Evolutionary conservation across 1,140 invertebrate species (phyloP).

Genomic region (Hycleus phaleratus): DNA sequence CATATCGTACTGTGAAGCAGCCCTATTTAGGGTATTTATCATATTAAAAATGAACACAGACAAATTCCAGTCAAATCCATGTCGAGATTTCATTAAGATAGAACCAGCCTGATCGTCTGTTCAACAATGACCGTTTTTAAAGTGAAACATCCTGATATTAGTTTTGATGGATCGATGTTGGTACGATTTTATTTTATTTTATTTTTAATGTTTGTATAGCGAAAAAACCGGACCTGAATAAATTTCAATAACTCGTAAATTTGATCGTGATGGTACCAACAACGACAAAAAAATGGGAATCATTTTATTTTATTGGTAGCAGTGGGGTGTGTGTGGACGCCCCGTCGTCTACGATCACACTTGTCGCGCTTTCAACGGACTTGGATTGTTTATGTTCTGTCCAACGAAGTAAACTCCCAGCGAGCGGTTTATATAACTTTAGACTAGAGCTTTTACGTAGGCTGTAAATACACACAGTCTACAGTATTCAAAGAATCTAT

Average conservation of each 20-base stretch:
- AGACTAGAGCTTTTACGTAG: no score
- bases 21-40: slow-evolving; percentile 34
- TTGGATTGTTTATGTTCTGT: slow-evolving; percentile 23
- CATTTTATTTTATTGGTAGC: slow-evolving; percentile 33
- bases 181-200: no score
- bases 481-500: no score
- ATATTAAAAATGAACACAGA: slow-evolving; percentile 21
- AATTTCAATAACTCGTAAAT: slow-evolving; percentile 33
- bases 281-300: slow-evolving; percentile 16
- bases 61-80: slow-evolving; percentile 19
- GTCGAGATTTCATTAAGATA: slow-evolving; percentile 37
- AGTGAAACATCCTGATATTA: slow-evolving; percentile 21
- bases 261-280: slow-evolving; percentile 16
- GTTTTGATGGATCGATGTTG: slow-evolving; percentile 16
- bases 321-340: slow-evolving; percentile 24
- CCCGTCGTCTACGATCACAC: slow-evolving; percentile 25
- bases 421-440: slow-evolving; percentile 1
- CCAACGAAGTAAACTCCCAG: slow-evolving; percentile 11
- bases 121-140: slow-evolving; percentile 30
- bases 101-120: slow-evolving; percentile 24
- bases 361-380: slow-evolving; percentile 30
- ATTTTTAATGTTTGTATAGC: no score
- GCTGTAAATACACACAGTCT: no score
- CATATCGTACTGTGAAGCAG: slow-evolving; percentile 12
- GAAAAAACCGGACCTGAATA: slow-evolving; percentile 16